A percentile compares a stretch with the other conserved stretches of the same genome.
Conservation (phyloP, 2,888 invertebrate genomes). For the Lochmaea capreae region DNA sequence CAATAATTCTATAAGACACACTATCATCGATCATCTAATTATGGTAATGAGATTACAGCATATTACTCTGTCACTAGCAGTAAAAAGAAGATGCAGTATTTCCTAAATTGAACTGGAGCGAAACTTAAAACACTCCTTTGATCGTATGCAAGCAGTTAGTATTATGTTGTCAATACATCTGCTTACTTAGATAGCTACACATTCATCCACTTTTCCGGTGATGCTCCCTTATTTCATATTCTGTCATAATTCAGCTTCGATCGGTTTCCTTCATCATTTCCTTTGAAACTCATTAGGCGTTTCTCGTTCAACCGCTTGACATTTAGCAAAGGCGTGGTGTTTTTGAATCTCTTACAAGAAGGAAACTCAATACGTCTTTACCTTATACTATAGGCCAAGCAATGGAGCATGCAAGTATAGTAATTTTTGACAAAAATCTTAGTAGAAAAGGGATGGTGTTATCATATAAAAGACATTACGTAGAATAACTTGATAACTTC, state of each 20-base stretch:
- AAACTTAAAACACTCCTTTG: not conserved
- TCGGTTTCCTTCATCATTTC: not conserved
- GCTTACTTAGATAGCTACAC: not conserved
- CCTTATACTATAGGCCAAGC: not conserved
- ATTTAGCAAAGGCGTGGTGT: not conserved
- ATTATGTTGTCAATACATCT: conserved; percentile 2
- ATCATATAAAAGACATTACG: too few relatives aligned
- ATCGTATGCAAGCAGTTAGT: not conserved
- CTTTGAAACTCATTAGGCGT: not conserved
- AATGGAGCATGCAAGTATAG: too few relatives aligned
- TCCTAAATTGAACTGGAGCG: not conserved
- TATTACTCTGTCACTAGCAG: not conserved
- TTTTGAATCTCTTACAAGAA: not conserved
- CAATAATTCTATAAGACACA: not conserved
- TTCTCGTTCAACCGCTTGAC: not conserved
- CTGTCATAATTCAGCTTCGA: not conserved
- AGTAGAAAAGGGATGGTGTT: too few relatives aligned
- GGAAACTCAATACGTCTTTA: not conserved
- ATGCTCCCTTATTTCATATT: not conserved
- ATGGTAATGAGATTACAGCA: not conserved
- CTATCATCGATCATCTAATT: not conserved
- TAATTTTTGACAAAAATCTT: too few relatives aligned
- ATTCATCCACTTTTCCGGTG: not conserved
- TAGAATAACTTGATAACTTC: too few relatives aligned
- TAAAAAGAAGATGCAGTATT: not conserved